Evolutionary conservation across 2,888 invertebrate genomes (phyloP).

Genomic region (Arctia plantaginis): DNA sequence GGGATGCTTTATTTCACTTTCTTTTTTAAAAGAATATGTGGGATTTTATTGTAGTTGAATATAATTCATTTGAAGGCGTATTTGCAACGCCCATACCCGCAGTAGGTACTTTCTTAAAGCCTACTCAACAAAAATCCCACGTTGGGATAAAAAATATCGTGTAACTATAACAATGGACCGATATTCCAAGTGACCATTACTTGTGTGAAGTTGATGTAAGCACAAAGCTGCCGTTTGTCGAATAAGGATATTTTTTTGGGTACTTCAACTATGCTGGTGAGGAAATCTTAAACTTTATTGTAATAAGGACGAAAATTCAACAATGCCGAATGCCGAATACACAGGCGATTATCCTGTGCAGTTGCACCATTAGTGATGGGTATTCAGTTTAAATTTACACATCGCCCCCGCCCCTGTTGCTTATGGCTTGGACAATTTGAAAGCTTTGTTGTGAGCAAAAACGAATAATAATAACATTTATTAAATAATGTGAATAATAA

Average conservation of each 20-base stretch:
- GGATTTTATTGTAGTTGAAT: constrained; percentile 12
- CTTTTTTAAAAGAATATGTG: constrained; percentile 8
- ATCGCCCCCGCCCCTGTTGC: constrained; percentile 61
- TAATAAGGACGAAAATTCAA: constrained; percentile 29
- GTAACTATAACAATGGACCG: constrained; percentile 61
- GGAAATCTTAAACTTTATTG: constrained; percentile 27
- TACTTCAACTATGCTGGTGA: constrained; percentile 27
- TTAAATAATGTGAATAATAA: constrained; percentile 22
- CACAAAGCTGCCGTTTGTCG: constrained; percentile 60
- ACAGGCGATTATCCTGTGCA: constrained; percentile 63
- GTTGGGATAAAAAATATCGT: constrained; percentile 53
- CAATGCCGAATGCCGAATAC: constrained; percentile 24
- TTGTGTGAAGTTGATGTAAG: constrained; percentile 63
- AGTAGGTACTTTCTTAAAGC: constrained; percentile 42
- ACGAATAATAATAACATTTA: constrained; percentile 35
- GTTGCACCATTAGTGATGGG: constrained; percentile 62
- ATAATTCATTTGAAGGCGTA: constrained; percentile 19
- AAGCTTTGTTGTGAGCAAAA: constrained; percentile 57
- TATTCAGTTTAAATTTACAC: constrained; percentile 78
- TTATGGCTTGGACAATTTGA: constrained; percentile 63
- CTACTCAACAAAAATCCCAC: constrained; percentile 50
- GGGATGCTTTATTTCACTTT: constrained; percentile 32
- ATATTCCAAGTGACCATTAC: constrained; percentile 68
- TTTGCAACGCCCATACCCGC: constrained; percentile 47
- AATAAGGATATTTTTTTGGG: constrained; percentile 48